Conservation (phyloP, 2,113 vertebrate species). For the Phyllostomus hastatus region DNA sequence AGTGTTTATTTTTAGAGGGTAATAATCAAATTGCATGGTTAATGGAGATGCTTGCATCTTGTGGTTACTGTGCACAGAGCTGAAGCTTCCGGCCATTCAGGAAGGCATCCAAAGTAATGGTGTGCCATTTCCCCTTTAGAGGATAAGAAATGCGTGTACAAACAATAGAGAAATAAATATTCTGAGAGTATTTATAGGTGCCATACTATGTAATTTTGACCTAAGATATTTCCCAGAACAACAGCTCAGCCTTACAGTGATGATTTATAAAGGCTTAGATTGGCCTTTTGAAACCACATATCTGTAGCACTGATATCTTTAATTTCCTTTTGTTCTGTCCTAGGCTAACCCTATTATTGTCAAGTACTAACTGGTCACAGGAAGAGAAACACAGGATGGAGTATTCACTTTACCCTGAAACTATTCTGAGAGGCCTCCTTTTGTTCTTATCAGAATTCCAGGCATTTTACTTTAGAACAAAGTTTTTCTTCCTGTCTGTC, state of each 20-base stretch:
- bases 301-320: constrained; percentile 49
- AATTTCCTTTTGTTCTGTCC: constrained; percentile 62
- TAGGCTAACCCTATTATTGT: constrained; percentile 33
- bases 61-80: constrained; percentile 26
- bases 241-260: neutral
- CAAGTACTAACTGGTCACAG: constrained; percentile 25
- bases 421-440: neutral
- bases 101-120: neutral
- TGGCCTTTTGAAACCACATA: constrained; percentile 55
- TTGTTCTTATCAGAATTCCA: constrained; percentile 25
- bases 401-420: constrained; percentile 32
- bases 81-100: constrained; percentile 24
- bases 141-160: constrained; percentile 35
- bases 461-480: neutral
- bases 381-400: neutral
- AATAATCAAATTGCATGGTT: constrained; percentile 61
- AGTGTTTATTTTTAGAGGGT: constrained; percentile 71
- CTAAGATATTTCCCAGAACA: constrained; percentile 65
- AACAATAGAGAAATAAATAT: constrained; percentile 47
- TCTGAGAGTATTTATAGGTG: constrained; percentile 54
- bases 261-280: constrained; percentile 53
- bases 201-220: constrained; percentile 51
- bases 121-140: constrained; percentile 45
- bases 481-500: neutral
- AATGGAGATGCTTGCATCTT: constrained; percentile 36